Base-by-base conservation (phyloP, 2,888 invertebrate species). In the Xestoiulus laeticollis region DNA sequence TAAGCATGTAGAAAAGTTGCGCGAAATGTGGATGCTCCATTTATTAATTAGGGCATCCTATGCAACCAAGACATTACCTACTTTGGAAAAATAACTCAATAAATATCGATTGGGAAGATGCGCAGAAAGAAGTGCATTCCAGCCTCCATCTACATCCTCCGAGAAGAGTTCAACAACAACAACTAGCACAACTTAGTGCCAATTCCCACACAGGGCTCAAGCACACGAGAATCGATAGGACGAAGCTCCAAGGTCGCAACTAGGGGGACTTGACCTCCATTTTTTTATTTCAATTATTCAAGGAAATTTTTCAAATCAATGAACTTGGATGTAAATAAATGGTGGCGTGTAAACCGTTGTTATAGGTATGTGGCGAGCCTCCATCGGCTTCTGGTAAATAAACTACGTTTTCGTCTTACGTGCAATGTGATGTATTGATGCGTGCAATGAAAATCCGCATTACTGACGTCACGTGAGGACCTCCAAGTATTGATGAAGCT, bases 201-300 rank as follows among this genome's bases (percentile, higher is more conserved):
- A 59, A 59, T 59, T 59, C 59, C 59, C 59, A 59, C 59, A 59
- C 59, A 48, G 59, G 59, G 59, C 59, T 59, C 59, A n/a, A 59
- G 59, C 59, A 59, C 59, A 59, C 59, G 59, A 19, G 59, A 59
- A 59, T 59, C 59, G n/a, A 59, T 59, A 59, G 59, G 59, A 59
- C 59, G 59, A n/a, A 59, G n/a, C 59, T 16, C n/a, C 59, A 59
- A 59, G 59, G 59, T 59, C n/a, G n/a, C n/a, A 59, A 59, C 19
- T 6, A 19, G 59, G 59, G 59, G 59, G 59, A 59, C n/a, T 59
- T 59, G 59, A 59, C 59, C 59, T 59, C n/a, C 2, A 59, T 22
- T 59, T n/a, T 59, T 53, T 59, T n/a, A n/a, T 59, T n/a, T 1
- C 0, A 38, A 59, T 59, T n/a, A 59, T 59, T 59, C n/a, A 59